These are phyloP conservation scores for Micropterix aruncella DNA, from an alignment of 2,888 invertebrate species.

Conservation along the genomic window DNA sequence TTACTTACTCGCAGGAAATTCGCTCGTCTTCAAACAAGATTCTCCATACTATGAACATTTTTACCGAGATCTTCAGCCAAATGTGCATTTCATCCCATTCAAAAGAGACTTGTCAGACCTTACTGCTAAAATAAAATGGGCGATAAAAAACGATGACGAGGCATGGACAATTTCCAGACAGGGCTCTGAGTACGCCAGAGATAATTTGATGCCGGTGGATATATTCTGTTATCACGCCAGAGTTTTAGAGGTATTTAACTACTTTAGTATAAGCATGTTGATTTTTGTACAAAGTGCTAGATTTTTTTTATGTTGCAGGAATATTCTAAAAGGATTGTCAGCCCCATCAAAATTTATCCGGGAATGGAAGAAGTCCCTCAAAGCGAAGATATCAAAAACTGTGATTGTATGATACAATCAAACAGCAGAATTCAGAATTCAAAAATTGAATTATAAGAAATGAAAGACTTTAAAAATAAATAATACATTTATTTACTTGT, in stretches of 20 bases:
- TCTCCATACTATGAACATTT: constrained; percentile 94
- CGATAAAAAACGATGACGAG: constrained; percentile 52
- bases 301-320: constrained; percentile 34
- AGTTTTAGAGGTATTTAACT: constrained; percentile 39
- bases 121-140: constrained; percentile 65
- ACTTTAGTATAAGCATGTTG: constrained; percentile 8
- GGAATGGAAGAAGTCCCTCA: constrained; percentile 50
- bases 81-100: constrained; percentile 74
- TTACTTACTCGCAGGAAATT: constrained; percentile 78
- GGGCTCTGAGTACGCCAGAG: constrained; percentile 56
- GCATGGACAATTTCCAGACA: constrained; percentile 50
- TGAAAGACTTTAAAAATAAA: too few relatives aligned
- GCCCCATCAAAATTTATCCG: constrained; percentile 35
- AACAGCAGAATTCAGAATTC: too few relatives aligned
- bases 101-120: constrained; percentile 70
- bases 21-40: constrained; percentile 81
- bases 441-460: too few relatives aligned
- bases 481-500: too few relatives aligned
- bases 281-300: constrained; percentile 1
- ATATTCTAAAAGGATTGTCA: constrained; percentile 55
- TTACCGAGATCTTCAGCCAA: constrained; percentile 60
- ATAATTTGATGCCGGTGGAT: constrained; percentile 69
- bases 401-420: neutral
- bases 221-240: constrained; percentile 79
- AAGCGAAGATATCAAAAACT: constrained; percentile 15